Evolutionary conservation across 2,888 invertebrate species (phyloP).

Genomic region (Exocentrus adspersus): DNA sequence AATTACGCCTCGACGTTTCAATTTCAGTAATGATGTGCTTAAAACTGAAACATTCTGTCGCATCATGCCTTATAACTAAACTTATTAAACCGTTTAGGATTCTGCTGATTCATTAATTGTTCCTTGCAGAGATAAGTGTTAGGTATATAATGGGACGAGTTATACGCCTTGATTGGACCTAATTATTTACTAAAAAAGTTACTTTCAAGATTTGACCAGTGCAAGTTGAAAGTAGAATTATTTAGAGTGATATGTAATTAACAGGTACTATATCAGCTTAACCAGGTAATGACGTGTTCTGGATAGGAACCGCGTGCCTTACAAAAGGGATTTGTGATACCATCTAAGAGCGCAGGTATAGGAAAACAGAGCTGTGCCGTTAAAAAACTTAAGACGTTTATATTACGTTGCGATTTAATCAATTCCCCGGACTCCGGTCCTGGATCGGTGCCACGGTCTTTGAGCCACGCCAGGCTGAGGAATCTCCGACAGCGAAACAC

Average conservation of each 20-base stretch:
- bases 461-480: conserved; percentile 37
- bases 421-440: neutral
- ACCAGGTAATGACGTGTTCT: conserved; percentile 47
- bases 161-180: neutral
- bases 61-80: conserved; percentile 14
- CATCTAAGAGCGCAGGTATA: conserved; percentile 44
- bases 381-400: no score
- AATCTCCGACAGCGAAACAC: conserved; percentile 47
- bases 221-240: no score
- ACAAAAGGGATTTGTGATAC: conserved; percentile 46
- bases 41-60: conserved; percentile 11
- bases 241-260: conserved; percentile 15
- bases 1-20: conserved; percentile 1
- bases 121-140: conserved; percentile 13
- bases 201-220: no score
- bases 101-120: conserved; percentile 16
- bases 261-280: conserved; percentile 34
- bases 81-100: conserved; percentile 13
- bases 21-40: neutral
- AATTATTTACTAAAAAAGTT: no score
- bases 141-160: neutral
- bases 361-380: neutral
- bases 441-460: conserved; percentile 29
- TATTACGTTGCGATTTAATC: no score
- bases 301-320: conserved; percentile 44